Evolutionary conservation across 2,888 invertebrate genomes (phyloP).

Genomic region (Heteropelma amictum): DNA sequence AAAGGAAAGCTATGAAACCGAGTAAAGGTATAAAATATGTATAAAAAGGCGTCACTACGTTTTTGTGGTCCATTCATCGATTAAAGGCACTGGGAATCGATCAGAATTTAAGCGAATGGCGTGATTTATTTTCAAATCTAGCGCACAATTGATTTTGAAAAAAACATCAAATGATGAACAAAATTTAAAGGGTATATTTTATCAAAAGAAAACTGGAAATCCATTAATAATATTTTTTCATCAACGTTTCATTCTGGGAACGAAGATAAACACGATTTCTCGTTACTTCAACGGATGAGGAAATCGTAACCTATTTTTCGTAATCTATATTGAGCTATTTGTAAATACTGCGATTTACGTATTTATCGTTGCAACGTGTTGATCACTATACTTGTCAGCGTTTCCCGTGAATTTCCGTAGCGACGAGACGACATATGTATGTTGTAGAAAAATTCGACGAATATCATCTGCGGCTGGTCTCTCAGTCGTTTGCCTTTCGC

Average conservation of each 20-base stretch:
- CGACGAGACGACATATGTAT: not conserved
- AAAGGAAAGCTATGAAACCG: slow-evolving; percentile 55
- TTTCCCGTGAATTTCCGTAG: not conserved
- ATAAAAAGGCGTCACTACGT: slow-evolving; percentile 8
- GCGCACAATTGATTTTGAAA: not conserved
- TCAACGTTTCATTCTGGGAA: too few species aligned
- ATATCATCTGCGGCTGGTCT: not conserved
- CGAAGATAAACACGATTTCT: too few species aligned
- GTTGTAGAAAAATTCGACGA: slow-evolving; percentile 1
- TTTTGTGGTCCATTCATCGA: slow-evolving; percentile 3
- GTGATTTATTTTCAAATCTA: not conserved
- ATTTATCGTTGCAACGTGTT: too few species aligned
- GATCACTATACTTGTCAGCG: not conserved
- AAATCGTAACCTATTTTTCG: too few species aligned
- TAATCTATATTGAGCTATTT: too few species aligned
- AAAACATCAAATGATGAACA: too few species aligned
- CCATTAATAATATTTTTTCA: too few species aligned
- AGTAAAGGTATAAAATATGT: not conserved
- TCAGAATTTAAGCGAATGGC: not conserved
- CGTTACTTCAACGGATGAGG: too few species aligned
- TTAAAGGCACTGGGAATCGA: not conserved
- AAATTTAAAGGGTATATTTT: too few species aligned
- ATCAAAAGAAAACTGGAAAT: too few species aligned
- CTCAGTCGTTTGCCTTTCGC: not conserved
- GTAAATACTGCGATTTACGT: too few species aligned